Evolutionary conservation across 2,113 vertebrate species (phyloP).

Genomic region (Dasypus novemcinctus): DNA sequence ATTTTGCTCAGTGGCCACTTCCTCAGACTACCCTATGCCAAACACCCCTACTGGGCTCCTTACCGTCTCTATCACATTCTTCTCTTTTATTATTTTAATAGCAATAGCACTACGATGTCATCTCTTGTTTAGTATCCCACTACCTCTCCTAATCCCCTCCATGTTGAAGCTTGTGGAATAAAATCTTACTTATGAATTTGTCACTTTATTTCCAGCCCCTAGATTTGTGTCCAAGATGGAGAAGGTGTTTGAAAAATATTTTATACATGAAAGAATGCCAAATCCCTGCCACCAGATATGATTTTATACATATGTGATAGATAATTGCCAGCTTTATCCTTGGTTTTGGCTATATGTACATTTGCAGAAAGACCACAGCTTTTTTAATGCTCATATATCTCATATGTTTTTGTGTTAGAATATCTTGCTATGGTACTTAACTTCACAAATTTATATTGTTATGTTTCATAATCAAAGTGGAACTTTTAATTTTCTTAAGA

Average conservation of each 20-base stretch:
- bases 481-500: slow-evolving; percentile 32
- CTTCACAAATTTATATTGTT: neutral
- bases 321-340: neutral
- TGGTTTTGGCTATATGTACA: neutral
- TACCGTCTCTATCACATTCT: neutral
- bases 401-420: neutral
- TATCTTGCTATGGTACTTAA: neutral
- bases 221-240: neutral
- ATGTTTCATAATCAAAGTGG: neutral
- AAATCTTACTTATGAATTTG: neutral
- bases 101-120: neutral
- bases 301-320: neutral
- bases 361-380: neutral
- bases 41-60: neutral
- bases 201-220: neutral
- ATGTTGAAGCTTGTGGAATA: neutral
- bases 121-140: neutral
- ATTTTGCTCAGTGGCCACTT: neutral
- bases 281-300: neutral
- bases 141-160: neutral
- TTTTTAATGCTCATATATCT: neutral
- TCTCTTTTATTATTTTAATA: neutral
- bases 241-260: neutral
- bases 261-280: neutral
- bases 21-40: neutral